Evolutionary conservation across 2,797 vertebrate genomes (phyloP).

Genomic region (Hydrolagus colliei): DNA sequence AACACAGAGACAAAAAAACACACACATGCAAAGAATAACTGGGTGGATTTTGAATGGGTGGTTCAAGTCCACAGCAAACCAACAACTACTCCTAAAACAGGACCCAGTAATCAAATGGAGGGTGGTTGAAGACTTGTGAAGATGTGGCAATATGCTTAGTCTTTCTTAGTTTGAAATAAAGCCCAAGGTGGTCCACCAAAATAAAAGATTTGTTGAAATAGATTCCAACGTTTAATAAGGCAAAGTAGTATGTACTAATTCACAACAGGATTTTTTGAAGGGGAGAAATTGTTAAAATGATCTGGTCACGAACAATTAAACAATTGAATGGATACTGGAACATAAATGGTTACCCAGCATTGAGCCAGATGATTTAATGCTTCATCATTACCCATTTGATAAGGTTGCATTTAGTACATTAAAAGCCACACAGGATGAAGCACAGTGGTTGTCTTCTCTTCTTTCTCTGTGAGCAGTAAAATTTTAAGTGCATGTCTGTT

Average conservation of each 20-base stretch:
- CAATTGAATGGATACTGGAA: slow-evolving; percentile 2
- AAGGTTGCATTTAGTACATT: neutral
- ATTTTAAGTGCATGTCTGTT: neutral
- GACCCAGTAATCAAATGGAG: neutral
- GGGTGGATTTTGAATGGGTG: neutral
- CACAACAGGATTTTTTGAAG: neutral
- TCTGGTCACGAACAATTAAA: neutral
- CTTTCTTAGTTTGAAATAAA: slow-evolving; percentile 14
- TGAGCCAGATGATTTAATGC: slow-evolving; percentile 16
- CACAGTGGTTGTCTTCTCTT: neutral
- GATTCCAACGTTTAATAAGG: neutral
- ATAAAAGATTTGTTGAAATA: slow-evolving; percentile 23
- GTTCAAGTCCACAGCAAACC: neutral
- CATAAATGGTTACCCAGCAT: slow-evolving; percentile 4
- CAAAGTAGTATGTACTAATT: slow-evolving; percentile 17
- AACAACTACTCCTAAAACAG: neutral
- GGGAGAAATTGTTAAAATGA: slow-evolving; percentile 13
- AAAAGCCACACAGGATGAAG: neutral
- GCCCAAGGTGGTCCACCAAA: neutral
- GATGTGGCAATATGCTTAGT: neutral
- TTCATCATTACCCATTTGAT: neutral
- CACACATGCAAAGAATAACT: neutral
- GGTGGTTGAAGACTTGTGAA: neutral
- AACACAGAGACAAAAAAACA: no score
- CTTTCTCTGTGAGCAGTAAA: neutral